A percentile compares a stretch with the other conserved stretches of the same genome.
These are phyloP conservation scores for Lemur catta DNA, from an alignment of 2,797 vertebrate genomes.

Conservation along the genomic window DNA sequence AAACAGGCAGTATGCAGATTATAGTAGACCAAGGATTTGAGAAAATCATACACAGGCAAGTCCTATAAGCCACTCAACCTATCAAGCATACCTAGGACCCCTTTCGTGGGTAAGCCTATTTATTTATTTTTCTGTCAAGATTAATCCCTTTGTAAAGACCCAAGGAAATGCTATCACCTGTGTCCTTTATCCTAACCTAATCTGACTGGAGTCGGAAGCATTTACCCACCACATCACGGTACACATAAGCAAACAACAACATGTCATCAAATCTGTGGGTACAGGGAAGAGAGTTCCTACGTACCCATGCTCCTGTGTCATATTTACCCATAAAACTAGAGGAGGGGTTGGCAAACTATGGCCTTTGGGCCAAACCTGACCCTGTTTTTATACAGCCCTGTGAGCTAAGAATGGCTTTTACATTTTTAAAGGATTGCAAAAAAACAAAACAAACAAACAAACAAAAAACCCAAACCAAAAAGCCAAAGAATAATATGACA, in stretches of 20 bases:
- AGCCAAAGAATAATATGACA: neutral
- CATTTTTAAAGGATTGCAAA: neutral
- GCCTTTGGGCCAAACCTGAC: neutral
- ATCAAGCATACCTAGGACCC: neutral
- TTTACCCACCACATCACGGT: neutral
- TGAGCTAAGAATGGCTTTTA: neutral
- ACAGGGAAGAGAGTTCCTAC: neutral
- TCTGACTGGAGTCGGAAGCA: neutral
- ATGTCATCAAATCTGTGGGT: neutral
- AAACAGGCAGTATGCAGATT: neutral
- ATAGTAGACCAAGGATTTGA: neutral
- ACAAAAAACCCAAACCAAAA: neutral
- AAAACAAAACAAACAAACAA: neutral
- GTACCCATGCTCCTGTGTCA: neutral
- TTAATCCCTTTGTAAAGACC: neutral
- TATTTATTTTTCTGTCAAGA: slow-evolving; percentile 1
- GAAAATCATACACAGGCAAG: neutral
- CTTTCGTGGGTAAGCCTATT: neutral
- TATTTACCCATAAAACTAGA: neutral
- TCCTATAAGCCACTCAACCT: neutral
- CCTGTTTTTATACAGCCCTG: neutral
- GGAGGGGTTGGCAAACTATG: neutral
- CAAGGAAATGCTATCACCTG: neutral
- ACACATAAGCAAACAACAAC: neutral
- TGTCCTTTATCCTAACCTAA: neutral